Percentiles rank a stretch among this genome's conserved stretches.
These are phyloP conservation scores for Zosterops borbonicus DNA, from an alignment of 2,113 vertebrate species.

Conservation along the genomic window DNA sequence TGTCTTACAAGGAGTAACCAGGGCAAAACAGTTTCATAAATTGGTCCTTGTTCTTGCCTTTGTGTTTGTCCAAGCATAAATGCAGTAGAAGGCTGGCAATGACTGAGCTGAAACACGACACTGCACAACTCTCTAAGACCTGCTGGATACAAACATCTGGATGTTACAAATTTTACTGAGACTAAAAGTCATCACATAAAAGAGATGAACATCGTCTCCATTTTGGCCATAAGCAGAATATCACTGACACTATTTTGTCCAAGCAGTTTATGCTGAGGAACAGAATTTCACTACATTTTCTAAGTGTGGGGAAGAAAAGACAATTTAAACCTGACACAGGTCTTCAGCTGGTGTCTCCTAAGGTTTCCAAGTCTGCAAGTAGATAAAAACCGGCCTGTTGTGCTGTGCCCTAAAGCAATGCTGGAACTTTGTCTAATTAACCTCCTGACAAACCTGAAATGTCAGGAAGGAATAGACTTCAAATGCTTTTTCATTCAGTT, in stretches of 20 bases:
- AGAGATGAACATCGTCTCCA: constrained; percentile 7
- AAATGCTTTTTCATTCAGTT: not conserved
- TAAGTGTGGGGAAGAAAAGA: constrained; percentile 30
- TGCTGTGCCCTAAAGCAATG: constrained; percentile 21
- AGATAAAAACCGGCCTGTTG: constrained; percentile 56
- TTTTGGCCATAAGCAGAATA: constrained; percentile 42
- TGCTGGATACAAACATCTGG: not conserved
- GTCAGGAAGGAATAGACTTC: constrained; percentile 47
- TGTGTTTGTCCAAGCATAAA: not conserved
- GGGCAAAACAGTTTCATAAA: not conserved
- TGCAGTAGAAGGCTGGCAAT: not conserved
- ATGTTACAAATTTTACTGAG: constrained; percentile 21
- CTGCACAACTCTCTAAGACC: not conserved
- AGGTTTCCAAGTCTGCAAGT: constrained; percentile 25
- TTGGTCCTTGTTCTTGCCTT: not conserved
- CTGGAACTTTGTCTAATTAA: constrained; percentile 70
- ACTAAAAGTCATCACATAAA: not conserved
- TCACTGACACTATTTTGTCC: constrained; percentile 29
- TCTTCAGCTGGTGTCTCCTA: constrained; percentile 59
- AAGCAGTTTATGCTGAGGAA: constrained; percentile 38
- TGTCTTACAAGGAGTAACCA: not conserved
- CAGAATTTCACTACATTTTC: constrained; percentile 10
- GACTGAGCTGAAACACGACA: not conserved
- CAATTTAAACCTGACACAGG: constrained; percentile 29
- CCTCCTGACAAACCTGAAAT: constrained; percentile 68